Conservation (phyloP, 1,140 invertebrate species). For the Drosophila auraria region DNA sequence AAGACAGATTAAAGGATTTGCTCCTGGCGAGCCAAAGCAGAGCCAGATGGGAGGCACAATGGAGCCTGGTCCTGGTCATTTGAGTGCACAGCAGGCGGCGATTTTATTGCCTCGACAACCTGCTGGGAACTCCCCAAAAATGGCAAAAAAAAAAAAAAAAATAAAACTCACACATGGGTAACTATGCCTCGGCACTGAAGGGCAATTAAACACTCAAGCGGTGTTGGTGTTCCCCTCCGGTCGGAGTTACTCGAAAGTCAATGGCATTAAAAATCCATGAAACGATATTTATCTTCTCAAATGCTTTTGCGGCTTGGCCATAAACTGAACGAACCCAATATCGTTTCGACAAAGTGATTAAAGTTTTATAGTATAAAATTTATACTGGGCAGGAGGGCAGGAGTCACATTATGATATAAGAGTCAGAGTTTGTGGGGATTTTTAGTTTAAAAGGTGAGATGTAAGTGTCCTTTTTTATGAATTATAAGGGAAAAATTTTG, state of each 20-base stretch:
- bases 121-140: constrained; percentile 38
- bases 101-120: constrained; percentile 58
- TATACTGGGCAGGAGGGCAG: background rate
- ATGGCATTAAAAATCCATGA: constrained; percentile 45
- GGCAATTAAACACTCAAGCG: constrained; percentile 68
- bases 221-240: constrained; percentile 8
- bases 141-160: constrained; percentile 18
- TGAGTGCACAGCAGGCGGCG: constrained; percentile 55
- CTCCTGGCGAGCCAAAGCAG: constrained; percentile 37
- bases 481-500: too few species aligned
- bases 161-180: constrained; percentile 21
- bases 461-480: background rate
- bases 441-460: background rate
- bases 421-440: background rate
- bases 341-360: constrained; percentile 1
- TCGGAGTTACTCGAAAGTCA: constrained; percentile 37
- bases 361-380: too few species aligned
- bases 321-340: constrained; percentile 7
- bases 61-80: constrained; percentile 35
- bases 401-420: constrained; percentile 4
- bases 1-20: constrained; percentile 76
- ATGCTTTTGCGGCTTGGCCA: constrained; percentile 7
- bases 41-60: constrained; percentile 2
- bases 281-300: constrained; percentile 44
- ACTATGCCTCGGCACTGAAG: constrained; percentile 16